A percentile compares a stretch with the other conserved stretches of the same genome.
These are phyloP conservation scores for Nycticebus coucang DNA, from an alignment of 2,113 vertebrate genomes.

Conservation along the genomic window DNA sequence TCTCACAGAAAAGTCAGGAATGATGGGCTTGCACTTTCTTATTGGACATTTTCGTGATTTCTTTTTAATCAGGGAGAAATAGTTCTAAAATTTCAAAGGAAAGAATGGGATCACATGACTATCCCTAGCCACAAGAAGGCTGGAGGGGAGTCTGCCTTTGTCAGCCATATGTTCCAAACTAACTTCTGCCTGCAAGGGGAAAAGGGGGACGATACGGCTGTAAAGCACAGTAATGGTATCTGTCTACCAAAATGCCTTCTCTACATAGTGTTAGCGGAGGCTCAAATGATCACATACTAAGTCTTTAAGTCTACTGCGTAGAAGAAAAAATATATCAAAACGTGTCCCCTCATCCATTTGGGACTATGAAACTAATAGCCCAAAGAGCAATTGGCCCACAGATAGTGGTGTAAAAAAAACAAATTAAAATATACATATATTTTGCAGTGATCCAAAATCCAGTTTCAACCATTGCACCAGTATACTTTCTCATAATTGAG, in stretches of 20 bases:
- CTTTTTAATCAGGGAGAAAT: not conserved
- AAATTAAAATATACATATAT: not conserved
- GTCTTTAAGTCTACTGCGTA: not conserved
- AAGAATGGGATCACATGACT: not conserved
- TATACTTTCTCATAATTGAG: not conserved
- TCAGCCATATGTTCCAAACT: not conserved
- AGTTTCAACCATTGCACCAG: not conserved
- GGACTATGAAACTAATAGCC: not conserved
- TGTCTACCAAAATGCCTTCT: not conserved
- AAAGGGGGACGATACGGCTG: not conserved
- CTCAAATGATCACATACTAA: not conserved
- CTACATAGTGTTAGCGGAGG: not conserved
- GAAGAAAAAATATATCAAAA: not conserved
- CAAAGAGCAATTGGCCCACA: not conserved
- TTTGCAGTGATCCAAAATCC: not conserved
- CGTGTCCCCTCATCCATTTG: not conserved
- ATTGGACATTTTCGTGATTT: not conserved
- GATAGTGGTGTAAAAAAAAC: not conserved
- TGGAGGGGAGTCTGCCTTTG: not conserved
- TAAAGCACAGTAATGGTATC: not conserved
- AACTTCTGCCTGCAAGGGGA: not conserved
- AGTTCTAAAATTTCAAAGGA: not conserved
- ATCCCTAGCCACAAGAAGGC: not conserved
- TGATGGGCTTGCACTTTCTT: rapidly evolving
- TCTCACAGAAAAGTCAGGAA: not conserved